A percentile compares a stretch with the other conserved stretches of the same genome.
These are phyloP conservation scores for Camelus bactrianus DNA, from an alignment of 2,113 vertebrate species.

Conservation along the genomic window DNA sequence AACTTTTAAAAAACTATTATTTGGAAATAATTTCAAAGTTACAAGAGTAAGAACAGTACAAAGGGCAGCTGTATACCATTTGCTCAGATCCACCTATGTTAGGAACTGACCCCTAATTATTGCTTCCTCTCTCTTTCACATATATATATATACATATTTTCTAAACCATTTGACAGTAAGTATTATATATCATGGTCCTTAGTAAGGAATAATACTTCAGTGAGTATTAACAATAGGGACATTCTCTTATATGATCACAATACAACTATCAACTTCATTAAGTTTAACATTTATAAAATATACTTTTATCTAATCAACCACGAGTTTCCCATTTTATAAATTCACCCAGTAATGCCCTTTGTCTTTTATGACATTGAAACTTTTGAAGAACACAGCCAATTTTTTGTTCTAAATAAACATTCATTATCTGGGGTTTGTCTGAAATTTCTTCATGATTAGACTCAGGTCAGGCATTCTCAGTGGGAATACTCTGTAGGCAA, in stretches of 20 bases:
- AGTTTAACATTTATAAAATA: background rate
- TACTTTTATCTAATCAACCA: background rate
- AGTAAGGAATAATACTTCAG: background rate
- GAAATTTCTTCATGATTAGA: background rate
- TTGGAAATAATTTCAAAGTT: conserved; percentile 13
- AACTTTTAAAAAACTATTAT: background rate
- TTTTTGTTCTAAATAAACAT: background rate
- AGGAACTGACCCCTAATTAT: background rate
- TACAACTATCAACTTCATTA: background rate
- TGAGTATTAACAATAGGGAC: background rate
- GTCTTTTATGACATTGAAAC: background rate
- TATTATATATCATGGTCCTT: background rate
- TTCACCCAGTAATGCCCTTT: background rate
- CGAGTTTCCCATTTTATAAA: background rate
- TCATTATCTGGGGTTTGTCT: background rate
- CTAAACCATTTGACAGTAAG: background rate
- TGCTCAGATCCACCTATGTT: background rate
- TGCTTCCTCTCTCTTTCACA: background rate
- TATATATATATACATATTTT: background rate
- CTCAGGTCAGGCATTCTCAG: background rate
- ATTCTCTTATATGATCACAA: background rate
- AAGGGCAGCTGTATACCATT: background rate
- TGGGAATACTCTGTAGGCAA: background rate
- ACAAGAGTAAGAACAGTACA: background rate
- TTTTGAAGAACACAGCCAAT: background rate